A percentile compares a stretch with the other conserved stretches of the same genome.
Evolutionary conservation across 1,140 invertebrate species (phyloP).

Genomic region (Agrilus planipennis): DNA sequence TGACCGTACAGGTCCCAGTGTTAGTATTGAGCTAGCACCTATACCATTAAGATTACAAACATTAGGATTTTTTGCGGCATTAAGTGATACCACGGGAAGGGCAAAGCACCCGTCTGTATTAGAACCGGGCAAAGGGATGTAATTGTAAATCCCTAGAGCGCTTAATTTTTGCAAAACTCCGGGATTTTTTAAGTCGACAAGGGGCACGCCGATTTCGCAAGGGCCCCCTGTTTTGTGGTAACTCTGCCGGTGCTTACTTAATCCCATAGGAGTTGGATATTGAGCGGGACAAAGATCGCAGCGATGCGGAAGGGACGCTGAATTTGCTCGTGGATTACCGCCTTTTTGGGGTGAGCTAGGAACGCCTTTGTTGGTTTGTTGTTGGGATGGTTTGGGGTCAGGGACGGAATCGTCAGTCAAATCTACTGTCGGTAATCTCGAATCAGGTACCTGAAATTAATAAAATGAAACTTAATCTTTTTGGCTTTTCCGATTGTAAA

Average conservation of each 20-base stretch:
- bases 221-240: constrained; percentile 47
- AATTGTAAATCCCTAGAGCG: constrained; percentile 57
- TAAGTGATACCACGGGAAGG: constrained; percentile 52
- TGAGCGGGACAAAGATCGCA: constrained; percentile 59
- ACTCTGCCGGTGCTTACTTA: constrained; percentile 54
- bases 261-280: constrained; percentile 51
- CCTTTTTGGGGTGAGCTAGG: constrained; percentile 4
- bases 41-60: constrained; percentile 37
- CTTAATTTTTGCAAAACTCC: constrained; percentile 48
- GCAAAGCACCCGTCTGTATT: constrained; percentile 51
- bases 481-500: too few species aligned
- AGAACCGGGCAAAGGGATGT: constrained; percentile 57
- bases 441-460: too few species aligned
- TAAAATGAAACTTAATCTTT: neutral
- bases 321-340: constrained; percentile 23
- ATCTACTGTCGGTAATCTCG: constrained; percentile 23
- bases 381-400: constrained; percentile 4
- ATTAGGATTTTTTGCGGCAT: constrained; percentile 45
- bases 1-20: constrained; percentile 47
- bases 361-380: neutral
- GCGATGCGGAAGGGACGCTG: constrained; percentile 39
- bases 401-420: constrained; percentile 23
- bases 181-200: constrained; percentile 57
- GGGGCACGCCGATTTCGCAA: constrained; percentile 54
- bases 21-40: constrained; percentile 52